These are phyloP conservation scores for Drosophila buzzatii DNA, from an alignment of 2,888 invertebrate species.

Conservation along the genomic window DNA sequence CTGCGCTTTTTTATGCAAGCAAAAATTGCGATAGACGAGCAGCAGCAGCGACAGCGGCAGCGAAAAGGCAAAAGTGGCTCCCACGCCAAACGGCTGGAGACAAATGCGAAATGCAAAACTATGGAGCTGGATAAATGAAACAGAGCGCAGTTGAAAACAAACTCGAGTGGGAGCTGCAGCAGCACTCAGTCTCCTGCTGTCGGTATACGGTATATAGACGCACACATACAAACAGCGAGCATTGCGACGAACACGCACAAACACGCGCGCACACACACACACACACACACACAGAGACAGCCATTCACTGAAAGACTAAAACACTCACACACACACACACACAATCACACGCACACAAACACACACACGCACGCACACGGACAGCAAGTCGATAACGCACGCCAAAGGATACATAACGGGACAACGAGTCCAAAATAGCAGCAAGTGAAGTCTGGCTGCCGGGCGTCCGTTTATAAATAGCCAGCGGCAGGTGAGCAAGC, in stretches of 20 bases:
- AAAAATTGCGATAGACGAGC: slow-evolving; percentile 42
- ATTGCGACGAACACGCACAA: slow-evolving; percentile 8
- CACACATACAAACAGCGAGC: slow-evolving; percentile 18
- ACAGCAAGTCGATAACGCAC: slow-evolving; percentile 44
- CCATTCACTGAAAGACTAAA: neutral
- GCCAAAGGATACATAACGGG: slow-evolving; percentile 27
- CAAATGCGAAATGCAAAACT: slow-evolving; percentile 20
- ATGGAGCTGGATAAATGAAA: slow-evolving; percentile 55
- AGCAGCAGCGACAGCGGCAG: neutral
- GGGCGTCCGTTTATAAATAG: slow-evolving; percentile 44
- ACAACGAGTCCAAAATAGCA: slow-evolving; percentile 35
- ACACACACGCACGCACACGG: slow-evolving; percentile 18
- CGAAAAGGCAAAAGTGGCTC: slow-evolving; percentile 24
- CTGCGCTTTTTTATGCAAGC: slow-evolving; percentile 60
- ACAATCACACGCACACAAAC: neutral
- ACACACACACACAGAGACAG: neutral
- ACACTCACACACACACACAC: neutral
- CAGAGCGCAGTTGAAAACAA: slow-evolving; percentile 40
- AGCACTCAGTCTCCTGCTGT: slow-evolving; percentile 21
- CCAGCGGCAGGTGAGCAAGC: slow-evolving; percentile 18
- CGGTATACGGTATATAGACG: slow-evolving; percentile 14
- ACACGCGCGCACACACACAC: slow-evolving; percentile 14
- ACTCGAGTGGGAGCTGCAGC: slow-evolving; percentile 46
- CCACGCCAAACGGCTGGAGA: slow-evolving; percentile 19
- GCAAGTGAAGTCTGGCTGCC: slow-evolving; percentile 9